These are phyloP conservation scores for Neodiprion lecontei DNA, from an alignment of 1,140 invertebrate genomes.

Conservation along the genomic window DNA sequence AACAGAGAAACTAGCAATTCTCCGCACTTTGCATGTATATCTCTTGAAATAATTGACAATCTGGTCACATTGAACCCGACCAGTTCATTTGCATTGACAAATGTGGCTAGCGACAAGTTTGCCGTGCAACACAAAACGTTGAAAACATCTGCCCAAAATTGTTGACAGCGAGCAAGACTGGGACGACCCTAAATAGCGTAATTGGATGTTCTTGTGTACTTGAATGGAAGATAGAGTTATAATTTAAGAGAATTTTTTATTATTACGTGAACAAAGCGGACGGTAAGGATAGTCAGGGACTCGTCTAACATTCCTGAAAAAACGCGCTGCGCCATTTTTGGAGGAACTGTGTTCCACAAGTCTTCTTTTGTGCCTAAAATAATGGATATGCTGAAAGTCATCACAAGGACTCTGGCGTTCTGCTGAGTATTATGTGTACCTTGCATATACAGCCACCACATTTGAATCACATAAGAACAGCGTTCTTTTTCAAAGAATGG, in stretches of 20 bases:
- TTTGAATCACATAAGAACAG: slow-evolving; percentile 79
- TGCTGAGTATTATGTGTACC: slow-evolving; percentile 56
- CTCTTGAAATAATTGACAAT: slow-evolving; percentile 70
- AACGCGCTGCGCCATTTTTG: slow-evolving; percentile 80
- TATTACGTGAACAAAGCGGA: slow-evolving; percentile 75
- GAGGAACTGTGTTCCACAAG: slow-evolving; percentile 81
- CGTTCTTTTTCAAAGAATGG: slow-evolving; percentile 73
- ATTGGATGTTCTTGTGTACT: slow-evolving; percentile 13
- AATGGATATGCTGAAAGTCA: slow-evolving; percentile 12
- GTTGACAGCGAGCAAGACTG: slow-evolving; percentile 65
- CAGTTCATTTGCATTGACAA: slow-evolving; percentile 68
- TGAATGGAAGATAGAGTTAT: slow-evolving; percentile 20
- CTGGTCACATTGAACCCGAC: slow-evolving; percentile 64
- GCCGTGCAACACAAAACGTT: slow-evolving; percentile 77
- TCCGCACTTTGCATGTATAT: slow-evolving; percentile 81
- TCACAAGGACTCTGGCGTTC: background rate
- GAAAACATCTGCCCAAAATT: slow-evolving; percentile 74
- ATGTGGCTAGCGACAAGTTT: slow-evolving; percentile 71
- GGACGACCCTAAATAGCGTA: slow-evolving; percentile 64
- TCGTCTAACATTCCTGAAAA: slow-evolving; percentile 83
- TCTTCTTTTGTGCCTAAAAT: slow-evolving; percentile 72
- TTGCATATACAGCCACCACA: slow-evolving; percentile 88
- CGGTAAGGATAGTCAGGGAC: slow-evolving; percentile 76
- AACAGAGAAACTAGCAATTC: slow-evolving; percentile 75
- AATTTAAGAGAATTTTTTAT: background rate